Conservation (phyloP, 2,113 vertebrate genomes). For the Neogobius melanostomus region DNA sequence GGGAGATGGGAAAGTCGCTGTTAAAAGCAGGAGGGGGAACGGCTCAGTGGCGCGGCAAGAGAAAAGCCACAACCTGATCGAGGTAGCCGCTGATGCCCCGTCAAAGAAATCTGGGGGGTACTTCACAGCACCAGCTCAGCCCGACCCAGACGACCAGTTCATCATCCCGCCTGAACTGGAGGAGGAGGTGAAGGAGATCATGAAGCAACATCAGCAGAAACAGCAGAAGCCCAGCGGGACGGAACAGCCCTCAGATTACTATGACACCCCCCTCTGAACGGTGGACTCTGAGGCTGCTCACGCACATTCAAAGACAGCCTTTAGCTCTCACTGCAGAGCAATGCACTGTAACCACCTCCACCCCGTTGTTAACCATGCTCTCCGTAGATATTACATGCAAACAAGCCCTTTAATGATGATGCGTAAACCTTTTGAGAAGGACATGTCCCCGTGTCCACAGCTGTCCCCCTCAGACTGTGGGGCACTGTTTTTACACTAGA, state of each 20-base stretch:
- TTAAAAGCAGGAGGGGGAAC: slow-evolving; percentile 80
- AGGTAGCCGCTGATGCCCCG: slow-evolving; percentile 88
- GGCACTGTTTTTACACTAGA: slow-evolving; percentile 56
- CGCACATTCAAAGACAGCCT: slow-evolving; percentile 46
- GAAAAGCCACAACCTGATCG: slow-evolving; percentile 94
- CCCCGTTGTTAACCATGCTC: slow-evolving; percentile 17
- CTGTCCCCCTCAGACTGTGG: slow-evolving; percentile 57
- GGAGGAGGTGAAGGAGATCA: slow-evolving; percentile 97
- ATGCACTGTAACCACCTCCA: slow-evolving; percentile 44
- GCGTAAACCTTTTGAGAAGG: slow-evolving; percentile 55
- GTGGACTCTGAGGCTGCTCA: slow-evolving; percentile 38
- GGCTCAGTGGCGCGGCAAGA: slow-evolving; percentile 92
- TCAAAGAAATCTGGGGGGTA: slow-evolving; percentile 90
- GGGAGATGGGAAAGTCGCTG: slow-evolving; percentile 71
- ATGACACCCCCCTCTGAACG: slow-evolving; percentile 91
- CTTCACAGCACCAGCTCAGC: slow-evolving; percentile 93
- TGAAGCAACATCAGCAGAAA: slow-evolving; percentile 95
- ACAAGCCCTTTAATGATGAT: slow-evolving; percentile 74
- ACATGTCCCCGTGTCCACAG: slow-evolving; percentile 39
- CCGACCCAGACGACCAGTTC: slow-evolving; percentile 95
- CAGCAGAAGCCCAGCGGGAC: slow-evolving; percentile 80
- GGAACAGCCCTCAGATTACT: slow-evolving; percentile 86
- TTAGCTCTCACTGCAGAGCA: slow-evolving; percentile 39
- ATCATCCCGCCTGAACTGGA: slow-evolving; percentile 97
- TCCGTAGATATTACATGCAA: slow-evolving; percentile 53